phyloP scores from a whole-genome alignment of 2,113 vertebrate species.

The Campylomormyrus numenius region DNA sequence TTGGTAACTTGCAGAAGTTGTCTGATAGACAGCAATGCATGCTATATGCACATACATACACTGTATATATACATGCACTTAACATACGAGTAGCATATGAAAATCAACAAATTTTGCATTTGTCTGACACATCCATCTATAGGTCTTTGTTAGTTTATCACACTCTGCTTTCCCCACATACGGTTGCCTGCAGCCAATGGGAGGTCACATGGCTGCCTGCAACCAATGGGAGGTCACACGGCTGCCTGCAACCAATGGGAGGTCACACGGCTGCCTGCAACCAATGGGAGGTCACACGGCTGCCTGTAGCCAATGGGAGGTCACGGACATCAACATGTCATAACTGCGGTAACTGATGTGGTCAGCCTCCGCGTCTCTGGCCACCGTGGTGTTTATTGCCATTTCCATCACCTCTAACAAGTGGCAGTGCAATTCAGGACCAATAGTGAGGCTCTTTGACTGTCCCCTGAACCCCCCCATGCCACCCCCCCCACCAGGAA shows the following conservation, averaged over 20 bases:
- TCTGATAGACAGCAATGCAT: not conserved
- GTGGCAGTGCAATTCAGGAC: not conserved
- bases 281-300: too few relatives aligned
- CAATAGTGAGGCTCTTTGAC: not conserved
- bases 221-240: too few relatives aligned
- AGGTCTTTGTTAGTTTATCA: conserved; percentile 50
- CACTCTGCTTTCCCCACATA: conserved; percentile 30
- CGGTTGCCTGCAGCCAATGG: not conserved
- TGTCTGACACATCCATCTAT: conserved; percentile 28
- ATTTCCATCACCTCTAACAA: not conserved
- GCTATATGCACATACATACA: too few relatives aligned
- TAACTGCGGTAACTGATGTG: not conserved
- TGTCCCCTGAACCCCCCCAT: not conserved
- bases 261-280: too few relatives aligned
- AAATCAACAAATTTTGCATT: not conserved
- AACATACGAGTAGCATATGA: too few relatives aligned
- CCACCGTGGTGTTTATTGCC: not conserved
- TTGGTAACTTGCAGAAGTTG: not conserved
- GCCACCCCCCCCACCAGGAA: not conserved
- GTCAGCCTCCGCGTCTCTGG: not conserved
- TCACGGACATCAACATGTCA: not conserved
- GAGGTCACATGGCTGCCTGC: too few relatives aligned
- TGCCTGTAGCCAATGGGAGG: not conserved
- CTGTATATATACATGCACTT: too few relatives aligned
- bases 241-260: not conserved